These are phyloP conservation scores for Limnodromus scolopaceus DNA, from an alignment of 2,797 vertebrate species.

Conservation along the genomic window DNA sequence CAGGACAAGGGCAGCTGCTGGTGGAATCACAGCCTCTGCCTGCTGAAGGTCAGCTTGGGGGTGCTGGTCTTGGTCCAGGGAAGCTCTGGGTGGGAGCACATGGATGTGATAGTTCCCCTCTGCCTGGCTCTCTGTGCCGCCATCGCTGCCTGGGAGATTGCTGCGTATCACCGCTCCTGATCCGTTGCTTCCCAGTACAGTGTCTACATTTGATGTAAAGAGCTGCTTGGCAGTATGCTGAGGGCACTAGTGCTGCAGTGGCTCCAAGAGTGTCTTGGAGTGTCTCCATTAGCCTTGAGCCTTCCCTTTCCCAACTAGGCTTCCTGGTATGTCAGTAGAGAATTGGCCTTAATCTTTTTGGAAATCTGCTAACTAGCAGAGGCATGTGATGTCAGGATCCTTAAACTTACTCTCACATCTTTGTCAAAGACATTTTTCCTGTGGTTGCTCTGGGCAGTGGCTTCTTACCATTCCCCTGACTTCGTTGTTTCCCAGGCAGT, in stretches of 20 bases:
- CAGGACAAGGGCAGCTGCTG: background rate
- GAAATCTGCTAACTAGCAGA: background rate
- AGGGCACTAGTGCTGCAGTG: background rate
- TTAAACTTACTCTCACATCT: background rate
- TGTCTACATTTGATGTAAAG: background rate
- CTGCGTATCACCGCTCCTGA: background rate
- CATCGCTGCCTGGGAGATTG: background rate
- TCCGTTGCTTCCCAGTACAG: background rate
- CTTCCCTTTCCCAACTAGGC: background rate
- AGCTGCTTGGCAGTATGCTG: background rate
- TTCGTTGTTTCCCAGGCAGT: background rate
- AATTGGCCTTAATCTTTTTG: background rate
- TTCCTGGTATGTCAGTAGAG: background rate
- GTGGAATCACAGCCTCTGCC: background rate
- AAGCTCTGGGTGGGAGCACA: background rate
- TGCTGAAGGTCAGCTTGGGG: background rate
- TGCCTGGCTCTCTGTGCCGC: background rate
- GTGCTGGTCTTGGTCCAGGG: background rate
- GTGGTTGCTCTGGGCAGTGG: background rate
- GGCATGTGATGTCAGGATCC: background rate
- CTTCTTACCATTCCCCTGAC: background rate
- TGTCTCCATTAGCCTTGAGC: background rate
- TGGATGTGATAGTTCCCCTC: background rate
- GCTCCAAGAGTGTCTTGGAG: background rate
- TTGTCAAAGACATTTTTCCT: background rate